Percentiles rank a stretch among this genome's conserved stretches.
These are phyloP conservation scores for Monochamus saltuarius DNA, from an alignment of 1,140 invertebrate species.

Conservation along the genomic window DNA sequence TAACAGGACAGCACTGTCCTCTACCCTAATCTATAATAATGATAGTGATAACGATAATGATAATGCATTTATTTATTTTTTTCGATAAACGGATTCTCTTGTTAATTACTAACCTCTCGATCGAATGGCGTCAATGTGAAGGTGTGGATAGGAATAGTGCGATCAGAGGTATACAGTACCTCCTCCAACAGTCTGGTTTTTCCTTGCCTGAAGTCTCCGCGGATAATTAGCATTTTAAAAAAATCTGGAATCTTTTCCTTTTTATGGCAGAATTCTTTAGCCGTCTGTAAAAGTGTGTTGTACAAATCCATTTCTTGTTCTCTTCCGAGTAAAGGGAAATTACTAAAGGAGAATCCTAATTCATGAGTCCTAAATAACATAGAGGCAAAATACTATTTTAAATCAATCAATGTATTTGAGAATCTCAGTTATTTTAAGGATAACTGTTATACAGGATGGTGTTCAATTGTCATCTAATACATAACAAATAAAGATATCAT, in stretches of 20 bases:
- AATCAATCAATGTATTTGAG: too few relatives aligned
- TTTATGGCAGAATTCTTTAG: slow-evolving; percentile 23
- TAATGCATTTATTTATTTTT: too few relatives aligned
- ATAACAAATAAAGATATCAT: too few relatives aligned
- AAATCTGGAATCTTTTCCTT: not conserved
- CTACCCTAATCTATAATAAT: too few relatives aligned
- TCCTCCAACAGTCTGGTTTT: slow-evolving; percentile 63
- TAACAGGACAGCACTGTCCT: too few relatives aligned
- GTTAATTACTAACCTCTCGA: slow-evolving; percentile 41
- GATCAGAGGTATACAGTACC: slow-evolving; percentile 53
- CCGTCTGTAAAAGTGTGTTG: slow-evolving; percentile 42
- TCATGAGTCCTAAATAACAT: not conserved
- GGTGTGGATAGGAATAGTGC: slow-evolving; percentile 44
- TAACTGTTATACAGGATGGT: too few relatives aligned
- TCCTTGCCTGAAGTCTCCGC: slow-evolving; percentile 59
- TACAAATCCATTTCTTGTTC: slow-evolving; percentile 51
- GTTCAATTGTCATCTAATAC: too few relatives aligned
- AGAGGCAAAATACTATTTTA: too few relatives aligned
- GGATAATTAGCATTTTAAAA: slow-evolving; percentile 40
- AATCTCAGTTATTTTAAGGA: too few relatives aligned
- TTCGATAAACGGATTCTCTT: too few relatives aligned
- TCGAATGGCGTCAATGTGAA: slow-evolving; percentile 32
- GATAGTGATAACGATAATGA: too few relatives aligned
- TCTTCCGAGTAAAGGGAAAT: slow-evolving; percentile 45
- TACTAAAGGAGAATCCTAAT: not conserved